Base-by-base conservation (phyloP, 2,113 vertebrate species). In the Macquaria australasica region DNA sequence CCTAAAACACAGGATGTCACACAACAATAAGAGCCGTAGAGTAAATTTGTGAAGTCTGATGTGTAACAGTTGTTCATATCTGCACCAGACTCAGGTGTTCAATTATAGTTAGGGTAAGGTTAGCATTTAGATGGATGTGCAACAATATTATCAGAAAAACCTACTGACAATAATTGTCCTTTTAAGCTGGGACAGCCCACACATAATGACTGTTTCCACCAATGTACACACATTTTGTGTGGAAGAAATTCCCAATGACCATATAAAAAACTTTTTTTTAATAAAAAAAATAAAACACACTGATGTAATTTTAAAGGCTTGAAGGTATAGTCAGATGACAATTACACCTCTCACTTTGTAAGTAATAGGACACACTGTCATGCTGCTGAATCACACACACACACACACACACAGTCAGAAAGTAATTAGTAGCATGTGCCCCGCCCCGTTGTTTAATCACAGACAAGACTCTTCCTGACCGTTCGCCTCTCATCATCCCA, bases 401-500 rank as follows among this genome's bases (percentile, higher is more conserved):
- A 76, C 69, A 55, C 37, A 37, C 66, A 25, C 37, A 16, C 37
- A 76, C 64, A 45, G 37, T 6, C 23, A 53, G 2, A 62, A 39
- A 75, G 74, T 75, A 82, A 83, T 86, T 80, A 88, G 74, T 72
- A 59, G 75, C 39, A 74, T 69, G 59, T 68, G 70, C n/a, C 75
- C 64, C 20, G 25, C 64, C 68, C 67, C 79, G 41, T 77, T 10
- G 12, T 86, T 83, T 86, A 89, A 89, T 89, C 83, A 89, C 34
- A 82, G 72, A 73, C 53, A 63, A 68, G 62, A 79, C 59, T 41
- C 59, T 41, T 60, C 50, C 66, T 72, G 72, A 81, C 79, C 70
- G 4, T 51, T 76, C 12, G 21, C 76, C 76, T 88, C 58, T 68
- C 75, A 86, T 83, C 59, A 76, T 71, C 73, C 68, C 43, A 67